Evolutionary conservation across 2,888 invertebrate genomes (phyloP).

Genomic region (Pristionchus arcanus): DNA sequence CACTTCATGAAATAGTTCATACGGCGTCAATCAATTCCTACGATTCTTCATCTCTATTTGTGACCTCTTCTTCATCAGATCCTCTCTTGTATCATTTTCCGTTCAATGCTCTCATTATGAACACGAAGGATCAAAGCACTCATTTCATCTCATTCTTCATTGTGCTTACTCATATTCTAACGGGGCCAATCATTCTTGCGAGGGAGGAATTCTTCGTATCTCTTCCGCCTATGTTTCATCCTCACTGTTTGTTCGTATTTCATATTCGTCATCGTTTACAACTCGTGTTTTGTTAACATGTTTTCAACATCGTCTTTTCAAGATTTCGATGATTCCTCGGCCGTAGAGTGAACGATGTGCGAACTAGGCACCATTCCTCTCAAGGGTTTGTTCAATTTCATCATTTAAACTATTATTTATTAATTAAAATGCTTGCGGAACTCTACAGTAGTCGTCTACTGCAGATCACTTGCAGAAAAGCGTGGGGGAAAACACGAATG

Average conservation of each 20-base stretch:
- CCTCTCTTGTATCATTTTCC: too few relatives aligned
- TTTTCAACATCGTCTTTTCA: not conserved
- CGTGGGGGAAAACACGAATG: not conserved
- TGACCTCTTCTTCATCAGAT: too few relatives aligned
- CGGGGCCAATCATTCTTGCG: not conserved
- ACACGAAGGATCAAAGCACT: not conserved
- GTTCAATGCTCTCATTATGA: not conserved
- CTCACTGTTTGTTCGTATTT: not conserved
- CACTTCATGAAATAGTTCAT: not conserved
- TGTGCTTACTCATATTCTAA: not conserved
- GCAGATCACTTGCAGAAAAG: not conserved
- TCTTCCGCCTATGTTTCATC: slow-evolving; percentile 4
- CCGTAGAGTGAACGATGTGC: slow-evolving; percentile 20
- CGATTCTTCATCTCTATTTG: too few relatives aligned
- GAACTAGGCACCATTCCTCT: slow-evolving; percentile 43
- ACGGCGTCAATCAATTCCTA: too few relatives aligned
- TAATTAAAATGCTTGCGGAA: not conserved
- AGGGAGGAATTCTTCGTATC: not conserved
- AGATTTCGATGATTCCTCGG: not conserved
- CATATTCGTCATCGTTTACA: not conserved
- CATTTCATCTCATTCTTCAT: not conserved
- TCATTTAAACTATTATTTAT: not conserved
- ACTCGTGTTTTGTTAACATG: not conserved
- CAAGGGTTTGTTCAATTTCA: not conserved
- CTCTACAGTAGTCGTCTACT: not conserved